Conservation (phyloP, 2,888 invertebrate species). For the Tetragonisca angustula region DNA sequence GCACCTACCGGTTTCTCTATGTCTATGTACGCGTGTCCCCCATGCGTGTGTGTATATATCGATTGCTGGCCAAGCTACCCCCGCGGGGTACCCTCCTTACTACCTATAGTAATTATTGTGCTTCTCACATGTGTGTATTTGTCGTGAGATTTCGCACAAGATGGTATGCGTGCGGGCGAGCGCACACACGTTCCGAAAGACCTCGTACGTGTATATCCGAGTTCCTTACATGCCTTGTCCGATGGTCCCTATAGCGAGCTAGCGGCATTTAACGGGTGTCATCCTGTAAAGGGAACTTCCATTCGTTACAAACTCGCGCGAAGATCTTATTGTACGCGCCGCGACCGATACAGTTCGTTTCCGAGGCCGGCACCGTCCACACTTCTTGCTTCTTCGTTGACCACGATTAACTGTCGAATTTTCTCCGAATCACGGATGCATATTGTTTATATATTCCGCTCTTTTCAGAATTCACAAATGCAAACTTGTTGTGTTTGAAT, state of each 20-base stretch:
- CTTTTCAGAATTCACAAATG: neutral
- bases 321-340: slow-evolving; percentile 28
- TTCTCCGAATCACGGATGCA: neutral
- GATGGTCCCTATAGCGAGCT: slow-evolving; percentile 75
- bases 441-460: neutral
- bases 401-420: neutral
- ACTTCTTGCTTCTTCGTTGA: slow-evolving; percentile 31
- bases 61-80: slow-evolving; percentile 82
- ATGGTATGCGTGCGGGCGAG: slow-evolving; percentile 71
- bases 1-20: slow-evolving; percentile 31
- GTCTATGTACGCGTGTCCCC: slow-evolving; percentile 61
- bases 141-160: slow-evolving; percentile 79
- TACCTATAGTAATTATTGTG: slow-evolving; percentile 81
- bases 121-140: slow-evolving; percentile 81
- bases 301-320: slow-evolving; percentile 37
- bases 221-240: slow-evolving; percentile 80
- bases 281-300: slow-evolving; percentile 68
- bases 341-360: slow-evolving; percentile 13
- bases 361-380: slow-evolving; percentile 11
- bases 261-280: slow-evolving; percentile 81
- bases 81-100: slow-evolving; percentile 70
- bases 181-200: slow-evolving; percentile 43
- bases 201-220: slow-evolving; percentile 66
- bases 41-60: slow-evolving; percentile 80
- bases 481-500: neutral